Percentiles rank a stretch among this genome's conserved stretches.
phyloP scores from a whole-genome alignment of 2,888 invertebrate genomes.

The Diachrysia chrysitis region DNA sequence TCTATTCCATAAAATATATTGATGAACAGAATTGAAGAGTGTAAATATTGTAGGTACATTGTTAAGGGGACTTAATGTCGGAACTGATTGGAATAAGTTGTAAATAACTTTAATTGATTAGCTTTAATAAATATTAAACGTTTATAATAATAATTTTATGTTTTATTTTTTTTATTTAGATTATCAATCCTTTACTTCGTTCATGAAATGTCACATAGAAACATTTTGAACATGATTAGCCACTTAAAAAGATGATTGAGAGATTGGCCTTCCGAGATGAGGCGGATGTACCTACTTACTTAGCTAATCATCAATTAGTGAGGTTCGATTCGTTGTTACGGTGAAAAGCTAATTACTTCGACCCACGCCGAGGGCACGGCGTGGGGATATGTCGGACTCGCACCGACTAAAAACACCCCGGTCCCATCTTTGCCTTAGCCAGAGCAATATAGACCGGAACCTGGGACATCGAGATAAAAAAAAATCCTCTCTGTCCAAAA shows the following conservation, averaged over 20 bases:
- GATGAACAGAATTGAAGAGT: slow-evolving; percentile 50
- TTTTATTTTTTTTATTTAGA: slow-evolving; percentile 31
- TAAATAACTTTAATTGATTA: slow-evolving; percentile 78
- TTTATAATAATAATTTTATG: slow-evolving; percentile 64
- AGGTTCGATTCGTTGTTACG: too few species aligned
- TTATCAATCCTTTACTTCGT: not conserved
- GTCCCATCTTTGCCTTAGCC: too few species aligned
- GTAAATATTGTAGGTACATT: slow-evolving; percentile 69
- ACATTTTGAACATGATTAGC: not conserved
- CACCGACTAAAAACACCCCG: too few species aligned
- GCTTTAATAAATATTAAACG: slow-evolving; percentile 76
- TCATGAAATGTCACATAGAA: not conserved
- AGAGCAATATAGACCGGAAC: too few species aligned
- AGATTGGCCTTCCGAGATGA: not conserved
- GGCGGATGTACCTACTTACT: not conserved
- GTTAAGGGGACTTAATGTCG: slow-evolving; percentile 77
- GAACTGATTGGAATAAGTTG: slow-evolving; percentile 87
- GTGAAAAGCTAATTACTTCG: too few species aligned
- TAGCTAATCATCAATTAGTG: not conserved
- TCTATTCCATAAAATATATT: slow-evolving; percentile 46
- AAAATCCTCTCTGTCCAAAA: too few species aligned
- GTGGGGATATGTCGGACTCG: too few species aligned
- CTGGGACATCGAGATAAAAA: too few species aligned
- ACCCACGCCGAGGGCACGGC: too few species aligned
- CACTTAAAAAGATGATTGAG: not conserved